These are phyloP conservation scores for Lumbricus terrestris DNA, from an alignment of 2,888 invertebrate genomes.

Conservation along the genomic window DNA sequence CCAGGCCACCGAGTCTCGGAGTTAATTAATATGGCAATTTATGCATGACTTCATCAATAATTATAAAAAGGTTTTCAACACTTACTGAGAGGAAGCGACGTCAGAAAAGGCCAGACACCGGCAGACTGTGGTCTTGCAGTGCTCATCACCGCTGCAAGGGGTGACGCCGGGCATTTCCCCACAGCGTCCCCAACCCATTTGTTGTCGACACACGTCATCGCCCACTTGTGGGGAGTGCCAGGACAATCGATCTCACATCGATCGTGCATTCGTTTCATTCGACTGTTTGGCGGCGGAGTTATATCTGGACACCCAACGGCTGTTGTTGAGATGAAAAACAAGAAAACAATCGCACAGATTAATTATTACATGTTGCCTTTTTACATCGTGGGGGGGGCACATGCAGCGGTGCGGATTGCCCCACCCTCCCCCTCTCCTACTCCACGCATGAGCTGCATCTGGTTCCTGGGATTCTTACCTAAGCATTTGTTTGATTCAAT, in stretches of 20 bases:
- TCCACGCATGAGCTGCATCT: too few relatives aligned
- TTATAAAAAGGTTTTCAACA: not conserved
- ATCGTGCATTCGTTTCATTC: slow-evolving; percentile 30
- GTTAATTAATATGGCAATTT: not conserved
- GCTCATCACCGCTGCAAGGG: not conserved
- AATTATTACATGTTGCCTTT: too few relatives aligned
- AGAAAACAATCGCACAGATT: too few relatives aligned
- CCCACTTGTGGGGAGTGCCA: slow-evolving; percentile 27
- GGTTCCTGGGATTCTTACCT: too few relatives aligned
- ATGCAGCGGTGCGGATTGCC: too few relatives aligned
- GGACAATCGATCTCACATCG: slow-evolving; percentile 29
- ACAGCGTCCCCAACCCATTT: slow-evolving; percentile 35
- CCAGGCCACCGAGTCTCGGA: too few relatives aligned
- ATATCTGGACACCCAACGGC: slow-evolving; percentile 39
- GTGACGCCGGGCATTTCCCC: slow-evolving; percentile 24
- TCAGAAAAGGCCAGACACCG: slow-evolving; percentile 5
- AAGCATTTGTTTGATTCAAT: too few relatives aligned
- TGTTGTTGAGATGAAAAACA: not conserved
- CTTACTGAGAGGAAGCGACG: not conserved
- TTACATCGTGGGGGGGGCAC: too few relatives aligned
- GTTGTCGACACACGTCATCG: slow-evolving; percentile 26
- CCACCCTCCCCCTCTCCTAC: too few relatives aligned
- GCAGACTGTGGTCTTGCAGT: not conserved
- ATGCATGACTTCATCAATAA: not conserved
- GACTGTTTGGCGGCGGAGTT: slow-evolving; percentile 30